Conservation (phyloP, 2,888 invertebrate genomes). For the Drosophila mercatorum region DNA sequence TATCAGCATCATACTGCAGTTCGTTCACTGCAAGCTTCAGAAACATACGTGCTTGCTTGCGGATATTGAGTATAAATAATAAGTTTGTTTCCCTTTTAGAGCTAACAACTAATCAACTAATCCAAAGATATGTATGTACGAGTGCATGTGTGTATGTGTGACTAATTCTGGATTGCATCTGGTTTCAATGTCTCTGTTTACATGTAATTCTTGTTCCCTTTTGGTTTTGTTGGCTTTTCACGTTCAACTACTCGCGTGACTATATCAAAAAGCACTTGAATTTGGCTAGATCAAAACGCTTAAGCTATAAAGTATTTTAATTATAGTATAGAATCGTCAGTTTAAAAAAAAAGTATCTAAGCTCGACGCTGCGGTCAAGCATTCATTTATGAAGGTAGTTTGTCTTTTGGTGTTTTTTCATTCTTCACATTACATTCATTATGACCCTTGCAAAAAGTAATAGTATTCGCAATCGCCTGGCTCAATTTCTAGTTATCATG, state of each 20-base stretch:
- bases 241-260: conserved; percentile 44
- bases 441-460: conserved; percentile 10
- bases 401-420: conserved; percentile 67
- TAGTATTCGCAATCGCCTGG: conserved; percentile 7
- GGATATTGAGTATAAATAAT: conserved; percentile 52
- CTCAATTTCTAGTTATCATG: conserved; percentile 85
- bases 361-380: conserved; percentile 28
- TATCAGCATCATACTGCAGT: conserved; percentile 26
- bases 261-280: conserved; percentile 40
- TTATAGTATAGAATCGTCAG: conserved; percentile 75
- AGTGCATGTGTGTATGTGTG: conserved; percentile 22
- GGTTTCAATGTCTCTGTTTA: conserved; percentile 34
- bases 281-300: conserved; percentile 52
- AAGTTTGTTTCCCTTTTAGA: conserved; percentile 38
- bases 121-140: conserved; percentile 64
- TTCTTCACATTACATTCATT: conserved; percentile 46
- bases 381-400: conserved; percentile 58
- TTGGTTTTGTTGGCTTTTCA: conserved; percentile 34
- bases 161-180: conserved; percentile 46
- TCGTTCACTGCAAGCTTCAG: conserved; percentile 39
- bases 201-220: conserved; percentile 65
- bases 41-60: conserved; percentile 46
- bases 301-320: conserved; percentile 40
- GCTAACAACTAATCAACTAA: conserved; percentile 66
- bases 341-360: conserved; percentile 48